Conservation (phyloP, 2,888 invertebrate genomes). For the Pocota personata region DNA sequence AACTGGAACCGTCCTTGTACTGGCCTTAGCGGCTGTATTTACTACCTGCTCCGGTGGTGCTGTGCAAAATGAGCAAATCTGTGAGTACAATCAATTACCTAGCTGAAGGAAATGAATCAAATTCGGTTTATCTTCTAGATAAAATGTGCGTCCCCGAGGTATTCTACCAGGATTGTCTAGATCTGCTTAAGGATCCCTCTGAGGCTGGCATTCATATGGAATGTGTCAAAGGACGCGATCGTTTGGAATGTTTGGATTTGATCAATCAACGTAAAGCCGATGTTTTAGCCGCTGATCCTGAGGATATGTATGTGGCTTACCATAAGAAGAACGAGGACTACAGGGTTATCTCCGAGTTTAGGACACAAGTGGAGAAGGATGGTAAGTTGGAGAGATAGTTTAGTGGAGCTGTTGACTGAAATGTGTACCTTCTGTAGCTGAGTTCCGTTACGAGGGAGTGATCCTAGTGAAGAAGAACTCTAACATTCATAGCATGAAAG, state of each 20-base stretch:
- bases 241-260: constrained; percentile 87
- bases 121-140: constrained; percentile 83
- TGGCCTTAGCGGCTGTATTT: constrained; percentile 51
- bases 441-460: constrained; percentile 92
- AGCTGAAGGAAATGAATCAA: not conserved
- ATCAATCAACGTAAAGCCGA: constrained; percentile 91
- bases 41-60: constrained; percentile 22
- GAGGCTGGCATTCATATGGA: constrained; percentile 85
- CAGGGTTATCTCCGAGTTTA: constrained; percentile 89
- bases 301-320: constrained; percentile 93
- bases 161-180: constrained; percentile 86
- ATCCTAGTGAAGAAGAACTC: constrained; percentile 91
- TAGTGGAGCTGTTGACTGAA: not conserved
- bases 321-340: constrained; percentile 89
- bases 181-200: constrained; percentile 82
- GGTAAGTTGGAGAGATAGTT: constrained; percentile 83
- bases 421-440: constrained; percentile 83
- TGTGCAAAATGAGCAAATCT: constrained; percentile 63
- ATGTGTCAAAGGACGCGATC: constrained; percentile 89
- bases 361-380: constrained; percentile 90
- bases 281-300: constrained; percentile 92
- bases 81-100: constrained; percentile 29
- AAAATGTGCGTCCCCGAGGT: constrained; percentile 90
- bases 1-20: constrained; percentile 42
- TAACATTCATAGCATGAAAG: constrained; percentile 87